A percentile compares a stretch with the other conserved stretches of the same genome.
These are phyloP conservation scores for Gnathonemus echidnorhynchus DNA, from an alignment of 2,113 vertebrate species.

Conservation along the genomic window DNA sequence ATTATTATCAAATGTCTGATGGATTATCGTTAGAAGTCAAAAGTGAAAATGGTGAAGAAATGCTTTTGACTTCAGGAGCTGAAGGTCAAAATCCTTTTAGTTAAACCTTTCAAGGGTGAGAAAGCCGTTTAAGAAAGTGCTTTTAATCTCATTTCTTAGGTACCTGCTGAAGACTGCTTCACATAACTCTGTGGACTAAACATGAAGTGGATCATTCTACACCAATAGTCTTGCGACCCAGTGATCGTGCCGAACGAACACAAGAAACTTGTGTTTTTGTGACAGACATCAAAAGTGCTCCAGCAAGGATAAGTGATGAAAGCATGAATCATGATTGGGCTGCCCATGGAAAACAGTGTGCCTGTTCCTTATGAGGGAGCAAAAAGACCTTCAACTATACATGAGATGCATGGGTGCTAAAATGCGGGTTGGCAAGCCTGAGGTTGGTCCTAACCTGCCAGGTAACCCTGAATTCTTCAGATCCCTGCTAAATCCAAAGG, in stretches of 20 bases:
- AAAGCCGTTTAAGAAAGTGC: neutral
- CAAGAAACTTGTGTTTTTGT: neutral
- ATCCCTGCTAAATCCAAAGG: neutral
- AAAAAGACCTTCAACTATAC: neutral
- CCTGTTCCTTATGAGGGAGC: neutral
- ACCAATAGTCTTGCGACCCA: neutral
- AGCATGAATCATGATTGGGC: neutral
- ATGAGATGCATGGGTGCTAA: neutral
- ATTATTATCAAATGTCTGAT: neutral
- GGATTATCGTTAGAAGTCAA: neutral
- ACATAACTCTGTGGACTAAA: neutral
- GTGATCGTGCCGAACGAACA: neutral
- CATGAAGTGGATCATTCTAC: neutral
- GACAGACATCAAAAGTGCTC: neutral
- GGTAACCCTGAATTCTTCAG: neutral
- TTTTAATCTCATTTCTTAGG: neutral
- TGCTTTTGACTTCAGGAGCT: neutral
- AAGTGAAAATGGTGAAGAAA: neutral
- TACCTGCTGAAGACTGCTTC: neutral
- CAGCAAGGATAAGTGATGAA: neutral
- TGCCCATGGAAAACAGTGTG: neutral
- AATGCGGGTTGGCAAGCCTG: neutral
- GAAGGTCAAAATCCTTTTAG: neutral
- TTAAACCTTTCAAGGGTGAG: neutral
- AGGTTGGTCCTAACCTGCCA: neutral